Conservation (phyloP, 2,797 vertebrate genomes). For the Alexandromys oeconomus region DNA sequence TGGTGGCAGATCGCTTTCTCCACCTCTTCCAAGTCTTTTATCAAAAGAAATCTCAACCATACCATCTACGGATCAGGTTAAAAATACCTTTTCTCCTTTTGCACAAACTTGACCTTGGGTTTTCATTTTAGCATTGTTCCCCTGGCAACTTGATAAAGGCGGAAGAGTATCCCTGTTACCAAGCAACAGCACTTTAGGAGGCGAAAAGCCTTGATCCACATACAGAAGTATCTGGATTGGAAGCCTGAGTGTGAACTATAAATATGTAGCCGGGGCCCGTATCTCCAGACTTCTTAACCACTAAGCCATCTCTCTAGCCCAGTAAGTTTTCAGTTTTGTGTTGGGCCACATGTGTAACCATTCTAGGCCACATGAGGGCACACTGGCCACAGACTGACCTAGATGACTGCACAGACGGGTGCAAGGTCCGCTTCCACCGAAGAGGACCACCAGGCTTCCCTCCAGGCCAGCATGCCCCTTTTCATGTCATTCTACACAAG, state of each 20-base stretch:
- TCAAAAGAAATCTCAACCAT: background rate
- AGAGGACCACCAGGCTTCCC: background rate
- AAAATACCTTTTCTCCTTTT: background rate
- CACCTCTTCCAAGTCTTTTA: background rate
- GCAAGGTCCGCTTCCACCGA: background rate
- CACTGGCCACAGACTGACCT: background rate
- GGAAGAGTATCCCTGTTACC: slow-evolving; percentile 7
- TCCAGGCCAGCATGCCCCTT: background rate
- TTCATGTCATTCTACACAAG: background rate
- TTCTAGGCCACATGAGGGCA: background rate
- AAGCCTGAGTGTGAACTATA: slow-evolving; percentile 27
- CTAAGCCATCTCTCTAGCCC: too few species aligned
- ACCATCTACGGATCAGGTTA: background rate
- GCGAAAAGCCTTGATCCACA: background rate
- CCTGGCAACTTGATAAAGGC: slow-evolving; percentile 57
- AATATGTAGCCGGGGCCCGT: background rate
- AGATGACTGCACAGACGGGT: background rate
- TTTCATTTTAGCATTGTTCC: slow-evolving; percentile 55
- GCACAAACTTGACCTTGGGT: background rate
- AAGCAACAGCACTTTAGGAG: slow-evolving; percentile 41
- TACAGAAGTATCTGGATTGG: background rate
- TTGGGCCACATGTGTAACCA: background rate
- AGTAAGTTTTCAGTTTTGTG: background rate
- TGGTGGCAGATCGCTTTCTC: background rate
- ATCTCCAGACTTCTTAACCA: background rate